These are phyloP conservation scores for Ommatoiulus sabulosus DNA, from an alignment of 2,888 invertebrate species.

Conservation along the genomic window DNA sequence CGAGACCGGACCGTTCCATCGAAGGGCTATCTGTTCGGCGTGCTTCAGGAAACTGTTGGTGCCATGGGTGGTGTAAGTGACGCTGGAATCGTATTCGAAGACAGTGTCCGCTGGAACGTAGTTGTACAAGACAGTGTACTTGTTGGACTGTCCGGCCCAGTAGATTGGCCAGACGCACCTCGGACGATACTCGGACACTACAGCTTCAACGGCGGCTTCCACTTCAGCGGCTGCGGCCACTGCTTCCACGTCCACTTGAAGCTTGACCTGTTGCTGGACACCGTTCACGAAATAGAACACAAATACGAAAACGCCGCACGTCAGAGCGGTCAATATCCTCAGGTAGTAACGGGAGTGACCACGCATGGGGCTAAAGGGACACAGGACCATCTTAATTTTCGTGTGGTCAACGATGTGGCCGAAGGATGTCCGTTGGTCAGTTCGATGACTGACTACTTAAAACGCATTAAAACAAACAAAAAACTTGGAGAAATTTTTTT, in stretches of 20 bases:
- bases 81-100: constrained; percentile 82
- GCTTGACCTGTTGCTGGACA: constrained; percentile 54
- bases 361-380: not conserved
- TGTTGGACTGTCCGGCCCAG: constrained; percentile 75
- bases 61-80: constrained; percentile 93
- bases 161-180: constrained; percentile 54
- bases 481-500: no score
- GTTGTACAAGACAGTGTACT: constrained; percentile 91
- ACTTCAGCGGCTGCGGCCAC: not conserved
- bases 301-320: constrained; percentile 53
- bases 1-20: constrained; percentile 90
- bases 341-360: constrained; percentile 23
- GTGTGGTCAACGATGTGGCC: no score
- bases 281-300: constrained; percentile 54
- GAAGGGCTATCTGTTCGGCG: constrained; percentile 83
- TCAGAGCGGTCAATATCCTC: constrained; percentile 53
- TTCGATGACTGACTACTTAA: no score
- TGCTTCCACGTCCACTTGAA: not conserved
- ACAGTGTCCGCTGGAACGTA: constrained; percentile 76
- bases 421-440: no score
- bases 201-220: not conserved
- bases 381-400: no score
- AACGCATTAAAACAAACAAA: no score
- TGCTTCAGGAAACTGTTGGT: constrained; percentile 93
- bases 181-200: constrained; percentile 8